phyloP scores from a whole-genome alignment of 2,113 vertebrate species.

The Paraplagusia blochii region DNA sequence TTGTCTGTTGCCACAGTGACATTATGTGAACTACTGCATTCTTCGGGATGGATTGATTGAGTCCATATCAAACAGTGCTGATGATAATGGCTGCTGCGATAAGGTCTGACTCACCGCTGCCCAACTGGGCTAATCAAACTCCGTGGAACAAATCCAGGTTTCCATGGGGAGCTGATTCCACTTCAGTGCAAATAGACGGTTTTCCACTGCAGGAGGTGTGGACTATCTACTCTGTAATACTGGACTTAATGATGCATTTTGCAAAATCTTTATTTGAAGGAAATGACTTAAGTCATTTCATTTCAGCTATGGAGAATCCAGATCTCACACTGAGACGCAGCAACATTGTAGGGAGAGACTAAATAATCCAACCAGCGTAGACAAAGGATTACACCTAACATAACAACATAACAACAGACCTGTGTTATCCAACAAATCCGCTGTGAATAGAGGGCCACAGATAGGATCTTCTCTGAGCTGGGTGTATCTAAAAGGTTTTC shows the following conservation, averaged over 20 bases:
- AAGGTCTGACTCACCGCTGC: constrained; percentile 47
- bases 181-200: constrained; percentile 7
- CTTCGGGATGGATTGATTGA: constrained; percentile 21
- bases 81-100: constrained; percentile 49
- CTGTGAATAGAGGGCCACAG: background rate
- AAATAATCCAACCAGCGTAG: too few species aligned
- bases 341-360: too few species aligned
- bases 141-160: constrained; percentile 55
- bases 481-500: constrained; percentile 1
- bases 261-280: background rate
- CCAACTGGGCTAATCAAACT: constrained; percentile 49
- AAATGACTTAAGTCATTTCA: too few species aligned
- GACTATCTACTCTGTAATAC: constrained; percentile 7
- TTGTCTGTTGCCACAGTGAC: background rate
- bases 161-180: constrained; percentile 54
- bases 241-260: background rate
- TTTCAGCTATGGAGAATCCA: too few species aligned
- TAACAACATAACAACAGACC: background rate
- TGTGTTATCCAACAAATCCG: background rate
- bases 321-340: background rate
- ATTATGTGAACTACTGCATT: constrained; percentile 11
- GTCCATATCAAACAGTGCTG: constrained; percentile 32
- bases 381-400: background rate
- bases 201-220: constrained; percentile 37
- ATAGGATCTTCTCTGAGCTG: background rate